A percentile compares a stretch with the other conserved stretches of the same genome.
These are phyloP conservation scores for Drosophila saltans DNA, from an alignment of 1,140 invertebrate genomes.

Conservation along the genomic window DNA sequence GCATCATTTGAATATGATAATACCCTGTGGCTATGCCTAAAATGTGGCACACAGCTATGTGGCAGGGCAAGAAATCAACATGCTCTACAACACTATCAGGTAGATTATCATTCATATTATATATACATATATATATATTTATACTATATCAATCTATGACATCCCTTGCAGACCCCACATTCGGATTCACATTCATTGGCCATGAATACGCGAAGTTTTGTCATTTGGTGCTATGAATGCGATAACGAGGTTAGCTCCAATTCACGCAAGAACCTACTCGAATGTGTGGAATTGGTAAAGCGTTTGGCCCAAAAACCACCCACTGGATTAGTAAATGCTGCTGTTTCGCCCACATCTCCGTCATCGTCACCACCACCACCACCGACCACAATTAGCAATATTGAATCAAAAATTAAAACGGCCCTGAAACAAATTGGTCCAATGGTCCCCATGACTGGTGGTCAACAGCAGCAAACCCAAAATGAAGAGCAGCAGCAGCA, in stretches of 20 bases:
- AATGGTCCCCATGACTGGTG: slow-evolving; percentile 53
- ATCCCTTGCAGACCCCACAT: slow-evolving; percentile 85
- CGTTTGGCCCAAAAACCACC: slow-evolving; percentile 83
- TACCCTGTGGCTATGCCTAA: slow-evolving; percentile 88
- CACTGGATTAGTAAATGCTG: slow-evolving; percentile 5
- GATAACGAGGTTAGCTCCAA: slow-evolving; percentile 85
- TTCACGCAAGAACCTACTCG: slow-evolving; percentile 86
- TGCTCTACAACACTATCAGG: slow-evolving; percentile 89
- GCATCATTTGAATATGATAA: slow-evolving; percentile 77
- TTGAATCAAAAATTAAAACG: slow-evolving; percentile 62
- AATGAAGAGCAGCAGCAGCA: slow-evolving; percentile 13
- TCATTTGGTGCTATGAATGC: slow-evolving; percentile 90
- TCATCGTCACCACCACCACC: not conserved
- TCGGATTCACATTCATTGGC: slow-evolving; percentile 90
- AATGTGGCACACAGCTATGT: slow-evolving; percentile 91
- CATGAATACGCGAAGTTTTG: slow-evolving; percentile 89
- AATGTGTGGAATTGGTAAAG: slow-evolving; percentile 87
- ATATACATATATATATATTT: not conserved
- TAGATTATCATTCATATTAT: slow-evolving; percentile 25
- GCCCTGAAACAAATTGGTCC: slow-evolving; percentile 49
- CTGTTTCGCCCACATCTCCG: not conserved
- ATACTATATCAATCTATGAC: not conserved
- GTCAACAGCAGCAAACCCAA: slow-evolving; percentile 1
- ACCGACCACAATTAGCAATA: slow-evolving; percentile 47
- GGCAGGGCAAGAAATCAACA: slow-evolving; percentile 88